Conservation (phyloP, 2,797 vertebrate species). For the Phataginus tetradactyla region DNA sequence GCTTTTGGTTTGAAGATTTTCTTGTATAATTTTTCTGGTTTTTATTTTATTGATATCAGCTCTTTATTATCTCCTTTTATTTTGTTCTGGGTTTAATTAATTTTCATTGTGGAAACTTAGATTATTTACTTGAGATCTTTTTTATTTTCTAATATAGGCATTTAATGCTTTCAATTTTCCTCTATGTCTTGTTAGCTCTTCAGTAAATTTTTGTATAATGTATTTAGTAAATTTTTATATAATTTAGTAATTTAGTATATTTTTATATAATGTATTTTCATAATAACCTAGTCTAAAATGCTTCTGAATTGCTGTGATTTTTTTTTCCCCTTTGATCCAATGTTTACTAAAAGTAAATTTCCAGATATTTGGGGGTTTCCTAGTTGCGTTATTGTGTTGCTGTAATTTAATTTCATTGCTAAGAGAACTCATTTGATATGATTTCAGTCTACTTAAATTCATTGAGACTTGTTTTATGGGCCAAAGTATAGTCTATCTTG, state of each 20-base stretch:
- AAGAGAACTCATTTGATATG: background rate
- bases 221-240: no score
- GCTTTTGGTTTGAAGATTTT: background rate
- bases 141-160: background rate
- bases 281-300: background rate
- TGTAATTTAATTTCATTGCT: background rate
- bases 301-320: background rate
- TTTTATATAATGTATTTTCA: background rate
- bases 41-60: background rate
- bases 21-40: background rate
- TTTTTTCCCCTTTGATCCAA: background rate
- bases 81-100: background rate
- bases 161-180: background rate
- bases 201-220: no score
- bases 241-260: no score
- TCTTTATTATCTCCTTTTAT: background rate
- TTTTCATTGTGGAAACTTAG: background rate
- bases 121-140: background rate
- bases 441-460: background rate
- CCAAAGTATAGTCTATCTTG: background rate
- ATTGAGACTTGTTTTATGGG: background rate
- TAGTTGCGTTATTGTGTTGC: background rate
- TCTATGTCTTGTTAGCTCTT: background rate
- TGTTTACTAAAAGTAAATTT: background rate
- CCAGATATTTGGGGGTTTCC: background rate